Percentiles rank a stretch among this genome's conserved stretches.
phyloP scores from a whole-genome alignment of 1,140 invertebrate genomes.

The Notospermus geniculatus region DNA sequence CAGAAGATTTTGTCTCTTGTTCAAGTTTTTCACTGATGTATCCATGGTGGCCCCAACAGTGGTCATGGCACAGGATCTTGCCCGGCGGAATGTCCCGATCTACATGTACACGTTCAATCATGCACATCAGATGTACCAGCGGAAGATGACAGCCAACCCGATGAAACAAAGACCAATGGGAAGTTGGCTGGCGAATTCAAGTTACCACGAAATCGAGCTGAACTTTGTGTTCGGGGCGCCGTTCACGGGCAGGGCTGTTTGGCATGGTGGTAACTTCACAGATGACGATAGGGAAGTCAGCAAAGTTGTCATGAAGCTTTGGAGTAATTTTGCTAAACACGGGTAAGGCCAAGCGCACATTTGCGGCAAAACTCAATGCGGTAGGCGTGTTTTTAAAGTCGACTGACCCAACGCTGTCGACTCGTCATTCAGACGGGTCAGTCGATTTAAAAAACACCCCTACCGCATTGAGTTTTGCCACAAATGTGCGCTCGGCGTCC shows the following conservation, averaged over 20 bases:
- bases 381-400: too few species aligned
- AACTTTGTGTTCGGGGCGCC: slow-evolving; percentile 25
- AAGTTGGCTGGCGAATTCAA: slow-evolving; percentile 11
- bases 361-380: too few species aligned
- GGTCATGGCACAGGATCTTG: not conserved
- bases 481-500: too few species aligned
- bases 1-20: not conserved
- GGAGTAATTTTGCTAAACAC: slow-evolving; percentile 7
- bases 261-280: slow-evolving; percentile 3
- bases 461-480: too few species aligned
- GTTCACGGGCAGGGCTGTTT: slow-evolving; percentile 7
- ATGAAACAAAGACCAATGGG: not conserved
- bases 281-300: not conserved
- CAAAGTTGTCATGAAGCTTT: slow-evolving; percentile 1
- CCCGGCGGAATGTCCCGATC: not conserved
- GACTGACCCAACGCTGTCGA: too few species aligned
- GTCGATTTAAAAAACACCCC: too few species aligned
- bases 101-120: slow-evolving; percentile 15
- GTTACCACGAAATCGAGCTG: slow-evolving; percentile 21
- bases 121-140: not conserved
- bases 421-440: too few species aligned
- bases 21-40: slow-evolving; percentile 10
- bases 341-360: not conserved
- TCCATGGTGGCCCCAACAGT: slow-evolving; percentile 9
- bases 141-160: not conserved